Evolutionary conservation across 92 coral and sea anemone genomes (phyloP).

Genomic region (Metridium senile): DNA sequence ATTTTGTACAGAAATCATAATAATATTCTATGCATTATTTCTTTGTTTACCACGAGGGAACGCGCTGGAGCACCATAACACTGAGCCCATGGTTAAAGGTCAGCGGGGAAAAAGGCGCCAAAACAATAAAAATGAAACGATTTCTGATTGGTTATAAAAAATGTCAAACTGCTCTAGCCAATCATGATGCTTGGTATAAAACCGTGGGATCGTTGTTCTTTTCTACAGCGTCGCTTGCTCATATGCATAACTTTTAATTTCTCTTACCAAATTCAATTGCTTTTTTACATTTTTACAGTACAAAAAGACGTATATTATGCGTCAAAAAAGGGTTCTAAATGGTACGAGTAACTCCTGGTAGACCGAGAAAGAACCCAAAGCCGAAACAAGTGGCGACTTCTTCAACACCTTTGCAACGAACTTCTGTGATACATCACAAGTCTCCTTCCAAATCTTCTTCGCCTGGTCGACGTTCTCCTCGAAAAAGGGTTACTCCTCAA

Average conservation of each 20-base stretch:
- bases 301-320: slow-evolving; percentile 9
- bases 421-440: slow-evolving; percentile 24
- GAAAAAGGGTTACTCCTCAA: neutral
- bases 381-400: slow-evolving; percentile 14
- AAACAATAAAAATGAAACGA: neutral
- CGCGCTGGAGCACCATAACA: no score
- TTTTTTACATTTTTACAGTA: neutral
- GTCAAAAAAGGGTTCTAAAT: slow-evolving; percentile 21
- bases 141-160: slow-evolving; percentile 9
- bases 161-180: slow-evolving; percentile 1
- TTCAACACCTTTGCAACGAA: slow-evolving; percentile 12
- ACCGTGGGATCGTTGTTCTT: neutral
- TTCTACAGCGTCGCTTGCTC: neutral
- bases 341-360: slow-evolving; percentile 23
- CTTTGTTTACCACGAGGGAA: no score
- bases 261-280: neutral
- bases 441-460: neutral
- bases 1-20: no score
- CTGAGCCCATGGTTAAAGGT: neutral
- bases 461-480: neutral
- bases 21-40: no score
- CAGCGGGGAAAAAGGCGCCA: slow-evolving; percentile 20
- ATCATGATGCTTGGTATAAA: slow-evolving; percentile 19
- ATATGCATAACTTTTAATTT: no score
- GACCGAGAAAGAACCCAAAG: slow-evolving; percentile 7